These are phyloP conservation scores for Cariama cristata DNA, from an alignment of 2,113 vertebrate genomes.

Conservation along the genomic window DNA sequence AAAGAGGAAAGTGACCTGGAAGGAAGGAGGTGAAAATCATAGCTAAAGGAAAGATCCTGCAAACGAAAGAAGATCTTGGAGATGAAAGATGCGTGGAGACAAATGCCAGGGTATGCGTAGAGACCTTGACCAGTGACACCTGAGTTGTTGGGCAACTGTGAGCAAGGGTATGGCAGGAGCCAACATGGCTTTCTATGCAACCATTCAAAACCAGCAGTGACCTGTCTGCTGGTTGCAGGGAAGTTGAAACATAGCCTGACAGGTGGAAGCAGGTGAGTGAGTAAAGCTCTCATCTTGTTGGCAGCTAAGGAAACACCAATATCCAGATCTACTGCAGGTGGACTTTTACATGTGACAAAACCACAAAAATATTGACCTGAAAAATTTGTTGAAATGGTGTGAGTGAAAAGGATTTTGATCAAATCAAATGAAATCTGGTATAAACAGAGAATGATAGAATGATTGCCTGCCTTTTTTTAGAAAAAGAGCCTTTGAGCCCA, in stretches of 20 bases:
- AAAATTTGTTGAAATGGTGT: not conserved
- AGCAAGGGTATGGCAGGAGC: not conserved
- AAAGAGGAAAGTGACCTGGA: not conserved
- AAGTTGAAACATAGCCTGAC: rapidly evolving
- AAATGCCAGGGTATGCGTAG: not conserved
- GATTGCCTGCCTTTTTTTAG: rapidly evolving
- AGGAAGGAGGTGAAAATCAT: not conserved
- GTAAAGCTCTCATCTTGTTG: not conserved
- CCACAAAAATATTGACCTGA: not conserved
- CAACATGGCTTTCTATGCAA: not conserved
- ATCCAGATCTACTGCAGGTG: not conserved
- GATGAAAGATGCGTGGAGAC: not conserved
- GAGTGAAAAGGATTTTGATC: not conserved
- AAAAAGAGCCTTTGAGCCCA: not conserved
- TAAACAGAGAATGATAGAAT: not conserved
- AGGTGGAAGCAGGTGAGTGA: not conserved
- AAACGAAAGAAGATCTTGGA: not conserved
- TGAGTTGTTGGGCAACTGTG: not conserved
- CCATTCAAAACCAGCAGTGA: not conserved
- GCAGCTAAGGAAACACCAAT: not conserved
- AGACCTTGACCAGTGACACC: not conserved
- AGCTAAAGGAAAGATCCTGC: not conserved
- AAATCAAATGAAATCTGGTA: not conserved
- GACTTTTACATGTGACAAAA: not conserved
- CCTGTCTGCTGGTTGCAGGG: not conserved